Conservation (phyloP, 1,140 invertebrate genomes). For the Monomorium pharaonis region DNA sequence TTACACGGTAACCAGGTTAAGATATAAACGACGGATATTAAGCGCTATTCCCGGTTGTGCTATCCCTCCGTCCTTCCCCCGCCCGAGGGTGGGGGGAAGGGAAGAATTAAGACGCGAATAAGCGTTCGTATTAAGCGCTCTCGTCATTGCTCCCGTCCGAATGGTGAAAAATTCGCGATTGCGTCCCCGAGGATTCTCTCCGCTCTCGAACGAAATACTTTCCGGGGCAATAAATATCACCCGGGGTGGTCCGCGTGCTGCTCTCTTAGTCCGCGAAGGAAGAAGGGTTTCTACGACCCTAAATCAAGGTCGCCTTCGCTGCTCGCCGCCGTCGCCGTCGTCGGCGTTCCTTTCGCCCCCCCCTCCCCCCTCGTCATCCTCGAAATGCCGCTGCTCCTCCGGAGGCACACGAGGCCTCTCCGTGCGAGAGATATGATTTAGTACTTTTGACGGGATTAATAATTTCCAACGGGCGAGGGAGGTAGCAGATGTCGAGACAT, state of each 20-base stretch:
- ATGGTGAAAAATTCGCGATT: slow-evolving; percentile 44
- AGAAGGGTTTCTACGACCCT: slow-evolving; percentile 73
- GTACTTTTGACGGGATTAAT: slow-evolving; percentile 82
- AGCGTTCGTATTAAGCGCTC: slow-evolving; percentile 10
- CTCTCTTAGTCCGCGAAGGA: slow-evolving; percentile 19
- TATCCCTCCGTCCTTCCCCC: background rate
- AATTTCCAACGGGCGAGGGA: slow-evolving; percentile 75
- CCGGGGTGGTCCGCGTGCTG: slow-evolving; percentile 23
- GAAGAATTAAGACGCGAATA: slow-evolving; percentile 40
- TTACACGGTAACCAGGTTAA: slow-evolving; percentile 47
- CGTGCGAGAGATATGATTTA: slow-evolving; percentile 77
- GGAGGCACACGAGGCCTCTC: slow-evolving; percentile 40
- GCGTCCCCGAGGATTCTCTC: slow-evolving; percentile 8
- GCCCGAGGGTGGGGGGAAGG: background rate
- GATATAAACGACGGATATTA: slow-evolving; percentile 50
- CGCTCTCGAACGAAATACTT: slow-evolving; percentile 44
- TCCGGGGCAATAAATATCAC: slow-evolving; percentile 65
- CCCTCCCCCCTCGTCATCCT: background rate
- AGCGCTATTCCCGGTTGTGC: slow-evolving; percentile 14
- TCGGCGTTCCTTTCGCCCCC: slow-evolving; percentile 31
- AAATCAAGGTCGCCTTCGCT: slow-evolving; percentile 77
- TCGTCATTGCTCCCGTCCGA: background rate
- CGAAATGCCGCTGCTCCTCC: slow-evolving; percentile 16
- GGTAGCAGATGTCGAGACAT: slow-evolving; percentile 80
- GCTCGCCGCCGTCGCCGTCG: slow-evolving; percentile 50